A percentile compares a stretch with the other conserved stretches of the same genome.
Conservation (phyloP, 2,797 vertebrate genomes). For the Peromyscus aztecus region DNA sequence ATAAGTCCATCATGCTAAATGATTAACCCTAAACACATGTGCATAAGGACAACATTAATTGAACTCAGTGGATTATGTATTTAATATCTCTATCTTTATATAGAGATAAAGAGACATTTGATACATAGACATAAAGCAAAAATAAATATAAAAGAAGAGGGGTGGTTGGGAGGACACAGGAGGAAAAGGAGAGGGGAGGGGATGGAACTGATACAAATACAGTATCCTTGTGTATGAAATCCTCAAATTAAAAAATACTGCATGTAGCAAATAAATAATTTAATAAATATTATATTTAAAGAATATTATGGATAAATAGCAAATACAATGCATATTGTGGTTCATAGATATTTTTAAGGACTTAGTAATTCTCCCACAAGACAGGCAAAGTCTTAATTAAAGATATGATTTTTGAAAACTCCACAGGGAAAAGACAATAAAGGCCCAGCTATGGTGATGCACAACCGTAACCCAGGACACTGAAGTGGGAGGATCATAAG, state of each 20-base stretch:
- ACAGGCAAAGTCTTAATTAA: slow-evolving; percentile 8
- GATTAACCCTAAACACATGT: background rate
- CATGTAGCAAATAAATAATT: background rate
- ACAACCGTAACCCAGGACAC: background rate
- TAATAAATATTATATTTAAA: background rate
- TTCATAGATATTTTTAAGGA: slow-evolving; percentile 52
- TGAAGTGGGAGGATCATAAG: too few species aligned
- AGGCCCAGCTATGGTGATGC: background rate
- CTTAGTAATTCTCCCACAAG: slow-evolving; percentile 35
- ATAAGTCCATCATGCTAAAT: too few species aligned
- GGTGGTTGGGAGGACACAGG: background rate
- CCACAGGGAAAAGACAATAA: slow-evolving; percentile 22
- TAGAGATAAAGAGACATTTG: background rate
- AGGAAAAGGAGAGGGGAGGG: background rate
- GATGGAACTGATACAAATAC: background rate
- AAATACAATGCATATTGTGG: background rate
- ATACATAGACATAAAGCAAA: background rate
- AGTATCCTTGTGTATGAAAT: background rate
- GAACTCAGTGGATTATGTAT: background rate
- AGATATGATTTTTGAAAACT: slow-evolving; percentile 31
- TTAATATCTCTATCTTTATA: background rate
- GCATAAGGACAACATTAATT: background rate
- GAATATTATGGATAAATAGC: background rate
- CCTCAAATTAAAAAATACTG: background rate
- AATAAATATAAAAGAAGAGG: background rate